Conservation (phyloP, 2,888 invertebrate genomes). For the Neoascia interrupta region DNA sequence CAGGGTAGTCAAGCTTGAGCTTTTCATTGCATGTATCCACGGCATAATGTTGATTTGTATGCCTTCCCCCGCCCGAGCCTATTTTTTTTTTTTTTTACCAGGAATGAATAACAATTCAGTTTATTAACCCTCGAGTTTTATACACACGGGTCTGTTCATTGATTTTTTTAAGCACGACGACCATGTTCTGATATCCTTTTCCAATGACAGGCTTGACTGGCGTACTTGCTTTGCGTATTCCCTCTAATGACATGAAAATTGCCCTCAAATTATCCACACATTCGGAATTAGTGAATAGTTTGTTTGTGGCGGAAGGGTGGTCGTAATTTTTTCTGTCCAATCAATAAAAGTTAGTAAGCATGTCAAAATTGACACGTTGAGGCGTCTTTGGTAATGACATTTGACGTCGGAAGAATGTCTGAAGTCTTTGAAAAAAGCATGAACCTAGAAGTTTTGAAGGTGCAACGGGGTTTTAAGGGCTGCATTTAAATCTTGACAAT, state of each 20-base stretch:
- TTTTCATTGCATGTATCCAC: conserved; percentile 17
- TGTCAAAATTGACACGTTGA: no score
- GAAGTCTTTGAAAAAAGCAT: no score
- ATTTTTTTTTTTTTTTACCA: no score
- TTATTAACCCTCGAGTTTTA: conserved; percentile 31
- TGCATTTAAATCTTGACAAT: no score
- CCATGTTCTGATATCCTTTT: not conserved
- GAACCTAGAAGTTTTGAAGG: no score
- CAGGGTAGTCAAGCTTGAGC: not conserved
- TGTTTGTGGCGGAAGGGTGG: no score
- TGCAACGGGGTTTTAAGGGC: no score
- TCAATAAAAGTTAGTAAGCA: no score
- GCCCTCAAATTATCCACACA: not conserved
- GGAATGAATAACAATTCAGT: conserved; percentile 11
- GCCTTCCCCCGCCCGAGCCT: not conserved
- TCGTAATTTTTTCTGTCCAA: no score
- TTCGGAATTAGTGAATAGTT: not conserved
- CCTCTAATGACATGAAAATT: conserved; percentile 1
- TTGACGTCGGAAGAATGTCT: no score
- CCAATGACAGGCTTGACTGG: not conserved
- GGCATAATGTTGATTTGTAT: not conserved
- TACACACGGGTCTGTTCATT: not conserved
- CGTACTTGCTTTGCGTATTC: not conserved
- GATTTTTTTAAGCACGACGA: conserved; percentile 17
- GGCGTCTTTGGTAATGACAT: no score